A percentile compares a stretch with the other conserved stretches of the same genome.
Conservation (phyloP, 2,113 vertebrate species). For the Tricholaema leucomelas region DNA sequence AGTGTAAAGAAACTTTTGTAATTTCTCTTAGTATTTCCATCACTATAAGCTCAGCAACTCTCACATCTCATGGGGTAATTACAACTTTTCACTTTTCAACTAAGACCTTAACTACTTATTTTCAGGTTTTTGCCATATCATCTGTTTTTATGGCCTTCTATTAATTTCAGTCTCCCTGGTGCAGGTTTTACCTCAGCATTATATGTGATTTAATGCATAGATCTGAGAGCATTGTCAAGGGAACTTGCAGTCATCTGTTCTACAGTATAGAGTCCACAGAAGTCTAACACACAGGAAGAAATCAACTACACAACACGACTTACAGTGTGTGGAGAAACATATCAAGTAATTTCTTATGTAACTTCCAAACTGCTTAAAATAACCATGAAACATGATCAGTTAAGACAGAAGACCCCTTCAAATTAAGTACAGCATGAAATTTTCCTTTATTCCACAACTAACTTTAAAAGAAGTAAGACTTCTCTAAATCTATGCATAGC, state of each 20-base stretch:
- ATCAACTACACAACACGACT: neutral
- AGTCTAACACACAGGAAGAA: neutral
- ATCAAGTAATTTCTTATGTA: neutral
- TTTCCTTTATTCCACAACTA: neutral
- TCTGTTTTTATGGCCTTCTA: neutral
- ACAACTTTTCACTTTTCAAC: neutral
- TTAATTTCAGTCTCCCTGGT: neutral
- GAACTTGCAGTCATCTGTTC: neutral
- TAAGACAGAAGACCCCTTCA: neutral
- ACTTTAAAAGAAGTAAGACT: neutral
- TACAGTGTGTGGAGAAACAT: neutral
- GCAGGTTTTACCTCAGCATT: neutral
- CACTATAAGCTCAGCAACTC: slow-evolving; percentile 65
- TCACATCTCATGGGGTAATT: slow-evolving; percentile 54
- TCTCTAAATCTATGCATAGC: neutral
- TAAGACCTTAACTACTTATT: slow-evolving; percentile 15
- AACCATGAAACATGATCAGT: neutral
- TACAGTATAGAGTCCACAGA: neutral
- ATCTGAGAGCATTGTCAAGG: neutral
- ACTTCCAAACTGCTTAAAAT: neutral
- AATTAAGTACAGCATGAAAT: neutral
- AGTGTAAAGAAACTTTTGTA: slow-evolving; percentile 62
- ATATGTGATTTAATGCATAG: neutral
- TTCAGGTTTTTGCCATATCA: slow-evolving; percentile 26
- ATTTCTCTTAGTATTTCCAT: slow-evolving; percentile 72